Percentiles rank a stretch among this genome's conserved stretches.
These are phyloP conservation scores for Anorthoa munda DNA, from an alignment of 2,888 invertebrate genomes.

Conservation along the genomic window DNA sequence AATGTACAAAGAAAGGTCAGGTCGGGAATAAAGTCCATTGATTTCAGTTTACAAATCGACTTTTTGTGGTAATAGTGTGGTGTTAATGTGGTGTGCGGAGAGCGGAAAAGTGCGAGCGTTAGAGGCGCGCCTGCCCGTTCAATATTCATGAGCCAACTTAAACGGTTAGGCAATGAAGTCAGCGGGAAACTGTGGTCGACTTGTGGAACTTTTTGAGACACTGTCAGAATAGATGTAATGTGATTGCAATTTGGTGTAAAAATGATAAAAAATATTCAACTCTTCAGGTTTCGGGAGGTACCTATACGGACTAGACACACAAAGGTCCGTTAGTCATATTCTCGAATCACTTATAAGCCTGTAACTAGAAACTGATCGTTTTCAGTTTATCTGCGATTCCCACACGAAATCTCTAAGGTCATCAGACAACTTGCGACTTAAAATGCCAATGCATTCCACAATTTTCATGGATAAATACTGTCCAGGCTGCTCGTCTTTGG, in stretches of 20 bases:
- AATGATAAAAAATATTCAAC: background rate
- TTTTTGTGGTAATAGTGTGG: constrained; percentile 80
- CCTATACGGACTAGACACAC: too few relatives aligned
- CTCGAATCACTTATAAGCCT: background rate
- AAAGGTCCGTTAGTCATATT: background rate
- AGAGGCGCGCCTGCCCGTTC: constrained; percentile 75
- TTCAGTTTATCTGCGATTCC: too few relatives aligned
- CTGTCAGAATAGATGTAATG: constrained; percentile 8
- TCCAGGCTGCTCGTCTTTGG: too few relatives aligned
- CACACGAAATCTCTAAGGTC: too few relatives aligned
- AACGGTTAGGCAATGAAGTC: constrained; percentile 73
- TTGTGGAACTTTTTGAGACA: constrained; percentile 2
- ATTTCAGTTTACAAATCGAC: constrained; percentile 79
- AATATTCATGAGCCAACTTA: constrained; percentile 88
- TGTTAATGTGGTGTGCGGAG: constrained; percentile 76
- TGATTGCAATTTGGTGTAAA: constrained; percentile 12
- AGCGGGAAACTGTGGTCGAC: constrained; percentile 63
- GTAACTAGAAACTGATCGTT: background rate
- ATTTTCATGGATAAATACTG: too few relatives aligned
- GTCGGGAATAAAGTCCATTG: constrained; percentile 68
- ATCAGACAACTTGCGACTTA: too few relatives aligned
- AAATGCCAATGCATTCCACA: too few relatives aligned
- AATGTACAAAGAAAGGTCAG: constrained; percentile 37
- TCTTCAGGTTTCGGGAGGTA: background rate
- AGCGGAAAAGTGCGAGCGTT: constrained; percentile 74